Percentiles rank a stretch among this genome's conserved stretches.
phyloP scores from a whole-genome alignment of 1,140 invertebrate species.

The Lepidurus packardi region DNA sequence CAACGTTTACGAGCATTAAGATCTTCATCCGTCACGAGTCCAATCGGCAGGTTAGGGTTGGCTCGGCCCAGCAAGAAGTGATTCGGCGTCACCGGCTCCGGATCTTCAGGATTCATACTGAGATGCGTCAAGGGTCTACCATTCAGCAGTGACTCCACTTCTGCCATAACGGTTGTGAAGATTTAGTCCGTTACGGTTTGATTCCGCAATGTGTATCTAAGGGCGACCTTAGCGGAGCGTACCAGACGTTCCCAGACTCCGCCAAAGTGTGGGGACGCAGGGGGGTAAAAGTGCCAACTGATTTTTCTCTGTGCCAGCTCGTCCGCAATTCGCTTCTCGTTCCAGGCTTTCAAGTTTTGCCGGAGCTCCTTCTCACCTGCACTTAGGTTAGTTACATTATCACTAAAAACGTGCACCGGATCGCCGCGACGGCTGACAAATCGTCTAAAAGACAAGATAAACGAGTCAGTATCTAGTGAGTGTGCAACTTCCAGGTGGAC shows the following conservation, averaged over 20 bases:
- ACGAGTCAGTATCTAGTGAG: no score
- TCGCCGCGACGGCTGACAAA: not conserved
- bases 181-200: slow-evolving; percentile 27
- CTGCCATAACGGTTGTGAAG: slow-evolving; percentile 35
- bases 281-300: slow-evolving; percentile 24
- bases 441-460: not conserved
- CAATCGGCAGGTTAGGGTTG: slow-evolving; percentile 8
- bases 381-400: slow-evolving; percentile 28
- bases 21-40: slow-evolving; percentile 14
- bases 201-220: slow-evolving; percentile 33
- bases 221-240: no score
- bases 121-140: slow-evolving; percentile 35
- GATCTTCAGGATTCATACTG: slow-evolving; percentile 29
- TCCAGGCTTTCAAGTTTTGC: not conserved
- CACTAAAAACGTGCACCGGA: not conserved
- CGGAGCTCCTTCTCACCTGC: not conserved
- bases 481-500: no score
- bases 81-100: slow-evolving; percentile 34
- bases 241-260: no score
- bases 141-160: slow-evolving; percentile 38
- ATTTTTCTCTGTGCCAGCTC: not conserved
- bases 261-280: slow-evolving; percentile 3
- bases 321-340: not conserved
- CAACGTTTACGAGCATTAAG: not conserved
- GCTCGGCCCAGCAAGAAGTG: slow-evolving; percentile 33